phyloP scores from a whole-genome alignment of 2,797 vertebrate genomes.

The Mus minutoides region DNA sequence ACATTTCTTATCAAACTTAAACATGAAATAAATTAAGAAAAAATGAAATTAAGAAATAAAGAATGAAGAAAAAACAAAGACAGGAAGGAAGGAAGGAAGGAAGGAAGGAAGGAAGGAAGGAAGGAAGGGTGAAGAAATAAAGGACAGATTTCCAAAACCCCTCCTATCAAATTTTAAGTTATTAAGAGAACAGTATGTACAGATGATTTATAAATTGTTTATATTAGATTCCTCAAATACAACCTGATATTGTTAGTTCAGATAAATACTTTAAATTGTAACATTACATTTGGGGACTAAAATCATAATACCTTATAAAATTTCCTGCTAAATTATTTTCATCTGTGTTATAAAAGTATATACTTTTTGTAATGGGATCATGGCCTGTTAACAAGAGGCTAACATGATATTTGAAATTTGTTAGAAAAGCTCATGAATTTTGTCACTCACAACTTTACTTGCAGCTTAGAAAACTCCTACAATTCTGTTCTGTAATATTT shows the following conservation, averaged over 20 bases:
- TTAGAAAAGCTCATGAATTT: background rate
- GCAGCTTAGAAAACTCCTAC: background rate
- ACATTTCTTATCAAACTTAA: background rate
- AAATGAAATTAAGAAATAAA: background rate
- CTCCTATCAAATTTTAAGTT: background rate
- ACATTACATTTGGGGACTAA: background rate
- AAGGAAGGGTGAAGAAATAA: background rate
- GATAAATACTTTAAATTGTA: background rate
- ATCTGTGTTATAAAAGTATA: background rate
- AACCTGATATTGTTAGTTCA: background rate
- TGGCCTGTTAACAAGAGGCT: background rate
- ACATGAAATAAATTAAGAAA: background rate
- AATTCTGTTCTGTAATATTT: background rate
- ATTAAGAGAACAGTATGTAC: background rate
- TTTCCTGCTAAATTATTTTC: slow-evolving; percentile 34
- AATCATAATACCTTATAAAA: slow-evolving; percentile 23
- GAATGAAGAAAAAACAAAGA: background rate
- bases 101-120: background rate
- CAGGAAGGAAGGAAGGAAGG: background rate
- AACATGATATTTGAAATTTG: slow-evolving; percentile 49
- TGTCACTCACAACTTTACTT: background rate
- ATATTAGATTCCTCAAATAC: background rate
- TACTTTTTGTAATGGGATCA: background rate
- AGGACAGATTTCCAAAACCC: background rate
- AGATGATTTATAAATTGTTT: background rate